These are phyloP conservation scores for Stylophora pistillata DNA, from an alignment of 64 coral and sea anemone genomes.

Conservation along the genomic window DNA sequence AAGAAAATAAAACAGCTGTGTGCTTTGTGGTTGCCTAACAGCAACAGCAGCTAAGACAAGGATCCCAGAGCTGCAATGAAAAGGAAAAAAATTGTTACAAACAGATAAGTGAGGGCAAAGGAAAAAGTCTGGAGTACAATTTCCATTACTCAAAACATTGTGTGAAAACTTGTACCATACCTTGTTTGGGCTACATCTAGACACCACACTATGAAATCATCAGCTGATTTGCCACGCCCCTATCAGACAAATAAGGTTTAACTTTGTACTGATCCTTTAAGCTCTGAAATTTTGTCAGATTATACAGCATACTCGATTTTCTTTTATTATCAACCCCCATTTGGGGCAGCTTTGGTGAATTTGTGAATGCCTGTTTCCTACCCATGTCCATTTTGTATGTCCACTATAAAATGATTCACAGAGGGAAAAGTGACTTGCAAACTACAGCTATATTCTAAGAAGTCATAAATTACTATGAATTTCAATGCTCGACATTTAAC, in stretches of 20 bases:
- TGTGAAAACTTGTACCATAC: background rate
- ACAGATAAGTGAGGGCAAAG: background rate
- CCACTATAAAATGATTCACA: no score
- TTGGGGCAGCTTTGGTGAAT: no score
- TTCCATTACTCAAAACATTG: background rate
- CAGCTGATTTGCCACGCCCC: background rate
- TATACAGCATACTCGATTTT: no score
- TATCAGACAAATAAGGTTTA: background rate
- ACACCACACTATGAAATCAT: constrained; percentile 19
- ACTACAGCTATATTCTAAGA: no score
- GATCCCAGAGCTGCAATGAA: constrained; percentile 32
- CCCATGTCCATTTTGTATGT: no score
- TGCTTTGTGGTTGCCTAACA: constrained; percentile 28
- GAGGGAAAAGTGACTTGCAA: no score
- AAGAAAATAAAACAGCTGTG: constrained; percentile 53
- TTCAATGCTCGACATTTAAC: no score
- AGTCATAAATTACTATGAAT: no score
- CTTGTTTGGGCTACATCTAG: constrained; percentile 13
- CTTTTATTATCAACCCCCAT: no score
- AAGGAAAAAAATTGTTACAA: background rate
- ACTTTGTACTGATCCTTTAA: no score
- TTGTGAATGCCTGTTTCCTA: no score
- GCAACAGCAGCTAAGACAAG: constrained; percentile 60
- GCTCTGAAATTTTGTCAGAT: no score
- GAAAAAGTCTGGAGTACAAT: background rate